Conservation (phyloP, 2,113 vertebrate species). For the Reinhardtius hippoglossoides region DNA sequence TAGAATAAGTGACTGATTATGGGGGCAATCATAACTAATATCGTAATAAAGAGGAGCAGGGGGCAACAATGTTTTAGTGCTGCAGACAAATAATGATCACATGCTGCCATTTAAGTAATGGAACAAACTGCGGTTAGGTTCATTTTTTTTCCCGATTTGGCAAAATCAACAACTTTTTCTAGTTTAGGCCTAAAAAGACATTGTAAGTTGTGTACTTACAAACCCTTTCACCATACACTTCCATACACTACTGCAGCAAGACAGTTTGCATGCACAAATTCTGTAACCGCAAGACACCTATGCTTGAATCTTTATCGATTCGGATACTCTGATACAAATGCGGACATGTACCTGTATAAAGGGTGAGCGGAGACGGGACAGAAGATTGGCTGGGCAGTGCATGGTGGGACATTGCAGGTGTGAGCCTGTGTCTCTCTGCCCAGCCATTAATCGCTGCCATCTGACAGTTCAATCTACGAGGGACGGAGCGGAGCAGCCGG, state of each 20-base stretch:
- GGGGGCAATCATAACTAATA: slow-evolving; percentile 65
- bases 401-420: slow-evolving; percentile 82
- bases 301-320: neutral
- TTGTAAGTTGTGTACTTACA: neutral
- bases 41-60: slow-evolving; percentile 49
- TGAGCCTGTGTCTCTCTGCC: slow-evolving; percentile 85
- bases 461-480: slow-evolving; percentile 99
- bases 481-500: slow-evolving; percentile 67
- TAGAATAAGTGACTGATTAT: slow-evolving; percentile 66
- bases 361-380: slow-evolving; percentile 21
- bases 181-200: slow-evolving; percentile 4
- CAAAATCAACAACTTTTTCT: slow-evolving; percentile 27
- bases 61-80: slow-evolving; percentile 18
- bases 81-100: slow-evolving; percentile 51
- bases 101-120: slow-evolving; percentile 29
- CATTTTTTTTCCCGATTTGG: slow-evolving; percentile 33
- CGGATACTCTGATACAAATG: neutral
- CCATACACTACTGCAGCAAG: slow-evolving; percentile 16
- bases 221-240: neutral
- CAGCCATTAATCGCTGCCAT: slow-evolving; percentile 99
- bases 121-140: slow-evolving; percentile 35
- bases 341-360: slow-evolving; percentile 12
- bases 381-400: slow-evolving; percentile 28
- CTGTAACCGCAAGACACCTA: slow-evolving; percentile 28
- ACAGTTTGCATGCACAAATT: slow-evolving; percentile 34